Conservation (phyloP, 2,113 vertebrate species). For the Rostratula benghalensis region DNA sequence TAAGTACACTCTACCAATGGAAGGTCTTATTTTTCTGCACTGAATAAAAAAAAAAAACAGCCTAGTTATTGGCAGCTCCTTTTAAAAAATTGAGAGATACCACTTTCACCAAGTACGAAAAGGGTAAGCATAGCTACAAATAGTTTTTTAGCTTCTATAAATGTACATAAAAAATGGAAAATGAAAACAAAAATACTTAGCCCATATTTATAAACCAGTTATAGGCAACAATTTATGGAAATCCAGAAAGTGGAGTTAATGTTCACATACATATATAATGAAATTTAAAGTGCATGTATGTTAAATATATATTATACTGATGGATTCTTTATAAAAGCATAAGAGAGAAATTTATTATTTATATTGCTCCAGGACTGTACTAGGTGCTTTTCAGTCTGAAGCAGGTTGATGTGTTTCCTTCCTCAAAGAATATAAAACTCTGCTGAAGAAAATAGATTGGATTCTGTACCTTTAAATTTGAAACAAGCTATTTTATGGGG, state of each 20-base stretch:
- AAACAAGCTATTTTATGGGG: not conserved
- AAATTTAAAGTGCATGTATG: constrained; percentile 27
- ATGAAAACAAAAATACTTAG: not conserved
- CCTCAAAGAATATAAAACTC: not conserved
- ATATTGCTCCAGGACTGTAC: not conserved
- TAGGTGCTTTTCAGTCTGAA: not conserved
- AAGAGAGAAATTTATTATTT: constrained; percentile 59
- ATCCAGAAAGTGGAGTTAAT: not conserved
- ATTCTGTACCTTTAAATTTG: constrained; percentile 17
- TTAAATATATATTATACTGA: constrained; percentile 54
- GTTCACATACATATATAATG: constrained; percentile 49
- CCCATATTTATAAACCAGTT: not conserved
- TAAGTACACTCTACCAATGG: not conserved
- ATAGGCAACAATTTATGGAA: not conserved
- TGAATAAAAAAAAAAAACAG: not conserved
- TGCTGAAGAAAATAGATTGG: not conserved
- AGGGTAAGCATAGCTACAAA: not conserved
- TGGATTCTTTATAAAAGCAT: constrained; percentile 1
- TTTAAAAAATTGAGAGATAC: not conserved
- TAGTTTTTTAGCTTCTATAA: not conserved
- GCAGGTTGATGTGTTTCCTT: not conserved
- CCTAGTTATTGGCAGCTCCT: not conserved
- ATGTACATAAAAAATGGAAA: not conserved
- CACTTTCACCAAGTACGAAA: not conserved
- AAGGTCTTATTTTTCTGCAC: not conserved